Evolutionary conservation across 2,888 invertebrate genomes (phyloP).

Genomic region (Hirtodrosophila histrioides): DNA sequence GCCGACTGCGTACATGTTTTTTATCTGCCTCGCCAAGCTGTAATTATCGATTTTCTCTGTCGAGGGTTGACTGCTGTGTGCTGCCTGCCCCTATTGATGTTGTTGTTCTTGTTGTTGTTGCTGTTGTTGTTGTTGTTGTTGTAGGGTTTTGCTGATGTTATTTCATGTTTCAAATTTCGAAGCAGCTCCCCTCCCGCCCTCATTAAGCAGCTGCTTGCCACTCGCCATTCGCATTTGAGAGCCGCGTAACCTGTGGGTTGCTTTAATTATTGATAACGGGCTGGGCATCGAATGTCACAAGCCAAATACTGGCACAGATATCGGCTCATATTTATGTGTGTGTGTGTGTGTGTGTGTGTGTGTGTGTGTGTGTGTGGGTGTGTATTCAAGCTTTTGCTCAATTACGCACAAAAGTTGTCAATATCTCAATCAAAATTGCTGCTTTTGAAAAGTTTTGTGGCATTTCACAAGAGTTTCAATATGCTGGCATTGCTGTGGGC

Average conservation of each 20-base stretch:
- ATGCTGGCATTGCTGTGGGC: constrained; percentile 6
- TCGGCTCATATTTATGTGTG: not conserved
- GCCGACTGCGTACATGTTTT: constrained; percentile 25
- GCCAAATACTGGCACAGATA: constrained; percentile 11
- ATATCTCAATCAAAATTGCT: constrained; percentile 34
- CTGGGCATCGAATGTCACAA: constrained; percentile 39
- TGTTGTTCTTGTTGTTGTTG: constrained; percentile 22
- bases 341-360: not conserved
- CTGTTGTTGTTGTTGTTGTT: constrained; percentile 24
- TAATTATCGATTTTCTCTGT: constrained; percentile 67
- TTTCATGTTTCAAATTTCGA: constrained; percentile 64
- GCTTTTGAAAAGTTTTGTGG: constrained; percentile 29
- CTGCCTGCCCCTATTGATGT: constrained; percentile 21
- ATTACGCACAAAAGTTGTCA: constrained; percentile 34
- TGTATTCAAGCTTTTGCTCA: constrained; percentile 16
- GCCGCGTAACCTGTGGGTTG: constrained; percentile 44
- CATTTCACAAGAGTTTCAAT: constrained; percentile 32
- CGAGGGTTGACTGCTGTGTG: constrained; percentile 10
- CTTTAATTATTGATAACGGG: constrained; percentile 66
- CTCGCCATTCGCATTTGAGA: constrained; percentile 17
- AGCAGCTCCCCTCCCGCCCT: constrained; percentile 19
- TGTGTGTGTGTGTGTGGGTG: constrained; percentile 8
- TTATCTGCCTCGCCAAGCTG: constrained; percentile 54
- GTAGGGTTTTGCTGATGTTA: constrained; percentile 24
- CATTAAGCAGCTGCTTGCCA: constrained; percentile 50